A percentile compares a stretch with the other conserved stretches of the same genome.
Evolutionary conservation across 2,113 vertebrate species (phyloP).

Genomic region (Saccopteryx bilineata): DNA sequence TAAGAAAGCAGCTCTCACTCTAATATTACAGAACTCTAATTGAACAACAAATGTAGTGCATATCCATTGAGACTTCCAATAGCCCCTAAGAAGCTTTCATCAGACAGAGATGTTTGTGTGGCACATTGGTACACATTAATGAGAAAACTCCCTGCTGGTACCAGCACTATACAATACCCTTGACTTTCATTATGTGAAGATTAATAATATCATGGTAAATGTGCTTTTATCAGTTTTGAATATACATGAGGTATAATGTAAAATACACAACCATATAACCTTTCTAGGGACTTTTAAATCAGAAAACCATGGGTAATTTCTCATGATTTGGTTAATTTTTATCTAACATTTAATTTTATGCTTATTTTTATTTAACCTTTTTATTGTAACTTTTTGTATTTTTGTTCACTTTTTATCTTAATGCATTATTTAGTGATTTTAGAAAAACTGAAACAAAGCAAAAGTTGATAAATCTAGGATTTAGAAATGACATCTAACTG

Average conservation of each 20-base stretch:
- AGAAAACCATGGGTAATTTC: background rate
- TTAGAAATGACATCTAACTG: conserved; percentile 15
- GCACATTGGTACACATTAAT: background rate
- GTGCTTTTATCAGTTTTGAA: background rate
- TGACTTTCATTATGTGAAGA: background rate
- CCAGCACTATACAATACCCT: background rate
- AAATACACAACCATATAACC: background rate
- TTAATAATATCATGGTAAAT: background rate
- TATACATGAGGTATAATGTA: background rate
- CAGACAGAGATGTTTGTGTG: background rate
- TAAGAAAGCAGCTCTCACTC: conserved; percentile 25
- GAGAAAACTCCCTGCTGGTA: background rate
- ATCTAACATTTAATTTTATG: conserved; percentile 2
- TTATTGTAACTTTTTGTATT: background rate
- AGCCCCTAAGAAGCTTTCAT: background rate
- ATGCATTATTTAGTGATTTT: background rate
- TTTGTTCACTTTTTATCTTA: background rate
- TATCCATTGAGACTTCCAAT: background rate
- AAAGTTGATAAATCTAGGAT: background rate
- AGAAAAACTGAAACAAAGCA: background rate
- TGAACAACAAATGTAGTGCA: conserved; percentile 44
- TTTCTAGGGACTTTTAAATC: background rate
- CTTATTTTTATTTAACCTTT: background rate
- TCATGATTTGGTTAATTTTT: background rate
- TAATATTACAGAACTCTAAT: background rate